Evolutionary conservation across 1,140 invertebrate species (phyloP), one percentile per base, ranked within the genome.

Genomic region (Drosophila parvula): DNA sequence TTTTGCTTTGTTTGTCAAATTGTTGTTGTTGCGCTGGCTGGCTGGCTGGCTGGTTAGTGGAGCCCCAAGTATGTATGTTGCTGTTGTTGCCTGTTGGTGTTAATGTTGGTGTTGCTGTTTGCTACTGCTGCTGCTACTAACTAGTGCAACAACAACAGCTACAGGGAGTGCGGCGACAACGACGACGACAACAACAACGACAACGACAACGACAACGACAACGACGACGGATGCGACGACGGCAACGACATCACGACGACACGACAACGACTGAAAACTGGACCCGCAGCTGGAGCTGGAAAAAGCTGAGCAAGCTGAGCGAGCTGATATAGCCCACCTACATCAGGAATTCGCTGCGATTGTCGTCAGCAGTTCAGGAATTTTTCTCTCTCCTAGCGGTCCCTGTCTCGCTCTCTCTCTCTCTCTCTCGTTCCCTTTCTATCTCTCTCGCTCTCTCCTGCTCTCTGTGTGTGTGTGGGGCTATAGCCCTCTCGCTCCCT

Each of bases 231-330:
- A 89, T 81, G 82, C 88, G 86, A 86, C 82, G 76, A 90, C 81
- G 88, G 82, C 88, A 84, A 86, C 82, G 85, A 88, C 83, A 86
- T 91, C 90, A 89, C 81, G 84, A 91, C 89, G 90, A 91, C 90
- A 91, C 89, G 89, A 90, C 90, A 91, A 91, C 84, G 90, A 91
- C 90, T 90, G 74, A 83, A 78, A 75, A 69, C 53, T 65, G 76
- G 58, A 80, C 74, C 78, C 70, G 78, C 81, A 88, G 74, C 82
- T 74, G 77, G 75, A 76, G 60, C 79, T 64, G 68, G 61, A 68
- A 61, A 14, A 30, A 27, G 63, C 61, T 50, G 70, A 51, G 64
- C 60, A 64, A 30, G 40, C 67, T 22, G 61, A 63, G 40, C 47
- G 27, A 22, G 22, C 70, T 81, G 76, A 69, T 81, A 59, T 50